phyloP scores from a whole-genome alignment of 1,140 invertebrate genomes.

The Bombus soroeensis region DNA sequence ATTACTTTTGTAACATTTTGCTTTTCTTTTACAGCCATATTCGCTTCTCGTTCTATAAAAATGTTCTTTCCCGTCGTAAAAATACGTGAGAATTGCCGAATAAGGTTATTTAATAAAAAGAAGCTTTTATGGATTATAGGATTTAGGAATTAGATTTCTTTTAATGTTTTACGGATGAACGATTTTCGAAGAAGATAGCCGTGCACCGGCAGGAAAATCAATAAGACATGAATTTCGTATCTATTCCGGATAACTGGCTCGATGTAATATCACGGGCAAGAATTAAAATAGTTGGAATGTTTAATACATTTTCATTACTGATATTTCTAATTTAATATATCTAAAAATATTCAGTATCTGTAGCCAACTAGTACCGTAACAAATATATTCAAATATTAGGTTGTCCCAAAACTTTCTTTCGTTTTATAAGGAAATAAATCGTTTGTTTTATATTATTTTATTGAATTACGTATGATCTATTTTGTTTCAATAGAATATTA shows the following conservation, averaged over 20 bases:
- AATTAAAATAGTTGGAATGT: background rate
- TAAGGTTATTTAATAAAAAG: background rate
- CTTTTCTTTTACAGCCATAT: background rate
- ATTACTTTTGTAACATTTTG: background rate
- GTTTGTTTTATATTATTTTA: no score
- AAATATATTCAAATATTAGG: no score
- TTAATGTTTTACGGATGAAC: background rate
- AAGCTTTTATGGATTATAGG: background rate
- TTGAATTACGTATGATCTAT: no score
- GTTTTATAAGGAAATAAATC: no score
- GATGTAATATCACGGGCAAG: background rate
- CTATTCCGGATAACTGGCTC: background rate
- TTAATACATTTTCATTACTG: background rate
- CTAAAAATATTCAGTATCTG: background rate
- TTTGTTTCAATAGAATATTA: background rate
- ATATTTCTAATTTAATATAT: background rate
- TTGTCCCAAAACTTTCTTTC: no score
- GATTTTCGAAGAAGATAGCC: background rate
- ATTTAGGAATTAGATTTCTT: background rate
- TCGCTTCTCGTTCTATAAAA: background rate
- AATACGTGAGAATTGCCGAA: background rate
- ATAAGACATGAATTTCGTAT: conserved; percentile 28
- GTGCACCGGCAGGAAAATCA: background rate
- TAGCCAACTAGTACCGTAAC: no score
- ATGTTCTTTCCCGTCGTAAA: background rate